phyloP scores from a whole-genome alignment of 1,140 invertebrate genomes.

The Antheraea pernyi region DNA sequence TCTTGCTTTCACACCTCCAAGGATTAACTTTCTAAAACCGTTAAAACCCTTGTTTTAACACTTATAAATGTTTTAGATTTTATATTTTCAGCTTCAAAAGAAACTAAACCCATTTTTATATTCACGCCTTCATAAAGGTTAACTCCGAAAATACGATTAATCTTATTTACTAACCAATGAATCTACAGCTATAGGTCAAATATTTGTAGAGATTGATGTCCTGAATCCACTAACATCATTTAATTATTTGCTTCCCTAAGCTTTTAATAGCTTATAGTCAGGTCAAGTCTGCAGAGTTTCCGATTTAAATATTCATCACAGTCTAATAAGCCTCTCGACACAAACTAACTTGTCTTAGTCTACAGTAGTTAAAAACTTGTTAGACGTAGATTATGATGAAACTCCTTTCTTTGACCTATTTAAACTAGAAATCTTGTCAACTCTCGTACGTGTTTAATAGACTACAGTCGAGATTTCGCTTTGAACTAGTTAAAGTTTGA shows the following conservation, averaged over 20 bases:
- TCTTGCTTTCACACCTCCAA: too few species aligned
- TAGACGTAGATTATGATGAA: conserved; percentile 20
- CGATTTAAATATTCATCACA: conserved; percentile 17
- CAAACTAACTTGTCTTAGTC: conserved; percentile 4
- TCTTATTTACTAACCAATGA: too few species aligned
- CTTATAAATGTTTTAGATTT: too few species aligned
- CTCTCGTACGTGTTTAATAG: neutral
- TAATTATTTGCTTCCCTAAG: neutral
- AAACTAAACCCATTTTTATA: too few species aligned
- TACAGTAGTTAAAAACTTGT: conserved; percentile 20
- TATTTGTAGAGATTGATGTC: neutral
- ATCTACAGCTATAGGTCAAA: neutral
- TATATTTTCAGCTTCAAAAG: too few species aligned
- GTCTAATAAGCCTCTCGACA: conserved; percentile 17
- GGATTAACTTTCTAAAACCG: too few species aligned
- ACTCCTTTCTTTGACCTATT: conserved; percentile 12
- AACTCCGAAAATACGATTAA: too few species aligned
- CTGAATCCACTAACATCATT: neutral
- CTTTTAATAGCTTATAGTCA: neutral
- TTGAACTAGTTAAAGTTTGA: neutral
- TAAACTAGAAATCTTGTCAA: neutral
- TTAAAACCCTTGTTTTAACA: too few species aligned
- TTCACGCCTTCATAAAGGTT: too few species aligned
- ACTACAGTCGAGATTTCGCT: neutral
- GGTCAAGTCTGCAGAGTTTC: neutral